These are phyloP conservation scores for Drusus annulatus DNA, from an alignment of 1,140 invertebrate species.

Conservation along the genomic window DNA sequence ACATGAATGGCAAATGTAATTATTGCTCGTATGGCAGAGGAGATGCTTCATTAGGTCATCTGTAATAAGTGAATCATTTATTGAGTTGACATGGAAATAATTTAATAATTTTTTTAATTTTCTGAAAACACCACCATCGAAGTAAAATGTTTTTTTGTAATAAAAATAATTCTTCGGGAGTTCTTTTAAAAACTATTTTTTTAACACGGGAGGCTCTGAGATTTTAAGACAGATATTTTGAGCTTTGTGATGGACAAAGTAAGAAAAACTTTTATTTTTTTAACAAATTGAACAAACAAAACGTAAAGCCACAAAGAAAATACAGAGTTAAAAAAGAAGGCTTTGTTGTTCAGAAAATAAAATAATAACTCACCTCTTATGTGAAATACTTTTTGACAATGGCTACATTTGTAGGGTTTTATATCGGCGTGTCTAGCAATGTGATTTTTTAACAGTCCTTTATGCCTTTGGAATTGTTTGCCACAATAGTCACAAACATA, in stretches of 20 bases:
- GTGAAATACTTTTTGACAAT: slow-evolving; percentile 24
- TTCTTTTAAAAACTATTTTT: too few relatives aligned
- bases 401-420: slow-evolving; percentile 18
- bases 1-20: slow-evolving; percentile 29
- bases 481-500: slow-evolving; percentile 27
- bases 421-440: slow-evolving; percentile 14
- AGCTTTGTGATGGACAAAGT: too few relatives aligned
- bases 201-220: too few relatives aligned
- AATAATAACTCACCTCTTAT: slow-evolving; percentile 30
- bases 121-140: too few relatives aligned
- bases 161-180: too few relatives aligned
- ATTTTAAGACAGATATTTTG: too few relatives aligned
- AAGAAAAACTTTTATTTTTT: too few relatives aligned
- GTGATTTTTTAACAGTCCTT: slow-evolving; percentile 11
- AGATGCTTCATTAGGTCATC: slow-evolving; percentile 28
- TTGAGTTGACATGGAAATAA: background rate
- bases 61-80: slow-evolving; percentile 8
- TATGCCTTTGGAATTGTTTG: slow-evolving; percentile 6
- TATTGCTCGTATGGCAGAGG: background rate
- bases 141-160: too few relatives aligned
- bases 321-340: background rate
- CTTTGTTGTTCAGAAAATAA: background rate
- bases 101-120: too few relatives aligned
- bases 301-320: too few relatives aligned
- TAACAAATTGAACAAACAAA: too few relatives aligned